Conservation (phyloP, 2,888 invertebrate genomes). For the Uropetala carovei region DNA sequence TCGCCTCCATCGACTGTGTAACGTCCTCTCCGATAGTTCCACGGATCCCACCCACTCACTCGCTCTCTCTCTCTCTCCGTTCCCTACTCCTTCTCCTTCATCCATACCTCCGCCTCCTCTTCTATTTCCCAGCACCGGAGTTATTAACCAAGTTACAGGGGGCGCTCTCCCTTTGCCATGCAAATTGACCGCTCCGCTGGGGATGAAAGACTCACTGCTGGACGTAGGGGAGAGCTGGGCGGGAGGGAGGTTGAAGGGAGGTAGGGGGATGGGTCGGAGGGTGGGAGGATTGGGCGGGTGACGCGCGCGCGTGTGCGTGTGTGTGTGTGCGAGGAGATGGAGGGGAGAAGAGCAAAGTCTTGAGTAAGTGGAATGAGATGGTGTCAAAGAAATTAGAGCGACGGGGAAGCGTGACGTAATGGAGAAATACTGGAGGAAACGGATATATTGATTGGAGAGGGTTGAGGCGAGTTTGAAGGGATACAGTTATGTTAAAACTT, state of each 20-base stretch:
- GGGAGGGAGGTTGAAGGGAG: not conserved
- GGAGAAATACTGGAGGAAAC: not conserved
- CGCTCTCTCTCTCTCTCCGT: not conserved
- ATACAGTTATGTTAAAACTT: not conserved
- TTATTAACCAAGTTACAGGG: conserved; percentile 57
- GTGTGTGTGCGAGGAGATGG: not conserved
- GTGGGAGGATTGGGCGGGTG: not conserved
- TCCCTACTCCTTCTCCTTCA: not conserved
- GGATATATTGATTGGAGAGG: not conserved
- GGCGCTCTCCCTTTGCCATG: conserved; percentile 48
- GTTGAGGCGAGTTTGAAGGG: not conserved
- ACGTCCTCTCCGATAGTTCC: not conserved
- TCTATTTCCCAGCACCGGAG: conserved; percentile 10
- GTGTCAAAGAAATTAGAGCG: conserved; percentile 18
- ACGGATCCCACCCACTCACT: not conserved
- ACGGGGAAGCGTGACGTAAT: not conserved
- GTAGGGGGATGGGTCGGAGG: not conserved
- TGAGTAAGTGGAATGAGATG: conserved; percentile 15
- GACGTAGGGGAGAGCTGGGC: not conserved
- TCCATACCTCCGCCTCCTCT: not conserved
- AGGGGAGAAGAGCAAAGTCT: not conserved
- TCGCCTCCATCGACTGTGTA: not conserved
- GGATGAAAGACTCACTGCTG: conserved; percentile 49
- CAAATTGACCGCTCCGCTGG: conserved; percentile 57
- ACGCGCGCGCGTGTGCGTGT: not conserved